Base-by-base conservation (phyloP, 2,797 vertebrate species). In the Premnoplex brunnescens region DNA sequence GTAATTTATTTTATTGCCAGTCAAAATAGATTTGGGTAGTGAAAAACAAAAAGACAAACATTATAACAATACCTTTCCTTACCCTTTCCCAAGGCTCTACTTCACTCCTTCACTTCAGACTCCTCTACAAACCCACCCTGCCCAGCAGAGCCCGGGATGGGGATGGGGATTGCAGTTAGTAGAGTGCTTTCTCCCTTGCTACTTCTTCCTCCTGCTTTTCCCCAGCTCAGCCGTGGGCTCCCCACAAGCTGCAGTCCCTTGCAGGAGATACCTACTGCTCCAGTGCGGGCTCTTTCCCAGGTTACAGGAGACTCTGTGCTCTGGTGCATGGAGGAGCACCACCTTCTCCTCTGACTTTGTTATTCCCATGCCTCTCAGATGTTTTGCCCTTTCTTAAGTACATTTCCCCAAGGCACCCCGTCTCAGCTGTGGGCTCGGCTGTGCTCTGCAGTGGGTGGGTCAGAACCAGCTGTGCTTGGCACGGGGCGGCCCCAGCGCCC, bases 361-460 rank as follows among this genome's bases (percentile, higher is more conserved):
- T 44, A 14, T 28, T 58, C 12, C 5, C 9, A 22, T 24, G 32
- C 2, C 14, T 17, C 12, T 60, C 49, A 20, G 28, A 20, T 13
- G 37, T 72, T 77, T 43, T 9, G 10, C 26, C 22, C n/a, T 43
- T 77, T 43, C 30, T 48, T 37, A 54, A 41, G 34, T 6, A 32
- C 1, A 0, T 27, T 81, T 69, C 11, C 24, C 20, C 0, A 0
- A 39, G 52, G 34, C 2, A 0, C 10, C 24, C 30, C 6, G 7
- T 6, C 32, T 21, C 2, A 7, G 18, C 24, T 0, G 0, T 6
- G 13, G 34, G 41, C 32, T 69, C 11, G 32, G 51, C 37, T 0
- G 0, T 24, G 32, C 21, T 22, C 44, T 3, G 1, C 1, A 0
- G 4, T 11, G 67, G 5, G 37, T 21, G 0, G 0, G 12, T 2